Evolutionary conservation across 2,113 vertebrate species (phyloP), one percentile per base, ranked within the genome.

Genomic region (Leucosticte australis): DNA sequence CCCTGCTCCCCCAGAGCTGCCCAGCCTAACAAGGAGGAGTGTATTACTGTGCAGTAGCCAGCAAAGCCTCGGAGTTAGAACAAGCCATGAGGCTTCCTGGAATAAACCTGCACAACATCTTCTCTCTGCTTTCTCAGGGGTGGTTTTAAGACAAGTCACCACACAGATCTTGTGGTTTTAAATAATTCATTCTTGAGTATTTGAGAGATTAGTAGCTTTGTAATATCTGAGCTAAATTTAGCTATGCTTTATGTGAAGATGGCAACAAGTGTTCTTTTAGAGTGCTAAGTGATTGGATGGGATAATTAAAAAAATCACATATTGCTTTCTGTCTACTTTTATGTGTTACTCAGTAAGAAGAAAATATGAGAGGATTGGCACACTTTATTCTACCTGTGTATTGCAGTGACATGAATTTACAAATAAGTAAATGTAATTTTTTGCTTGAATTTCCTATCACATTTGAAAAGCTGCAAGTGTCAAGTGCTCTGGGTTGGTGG

Each of bases 31-130:
- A 3, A 21, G 33, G 22, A 53, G 23, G 1, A 31, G 16, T 0
- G 1, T 5, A 18, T n/a, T 10, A 2, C 31, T 74, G 15, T 8
- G 4, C 1, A 27, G 35, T 1, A 35, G 22, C 10, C 44, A 24
- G 11, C 0, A 2, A 27, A 23, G 26, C 21, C 64, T n/a, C 2
- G 0, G 4, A 15, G 37, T 4, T 53, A 22, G 47, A 53, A 20
- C 22, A 3, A 17, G 35, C 28, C 47, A 5, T 14, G 22, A 59
- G 39, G 24, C 42, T 80, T 50, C 57, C 68, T 50, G 11, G 69
- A 70, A 56, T 17, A 78, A 88, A 63, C 42, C 37, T 60, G 62
- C 27, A 15, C 24, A 19, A 4, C 37, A 56, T 44, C 35, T 49
- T 27, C 41, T 57, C 50, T 46, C 70, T 76, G 37, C 53, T 91